Evolutionary conservation across 2,888 invertebrate genomes (phyloP), one percentile per base, ranked within the genome.

Genomic region (Iphiclides podalirius): DNA sequence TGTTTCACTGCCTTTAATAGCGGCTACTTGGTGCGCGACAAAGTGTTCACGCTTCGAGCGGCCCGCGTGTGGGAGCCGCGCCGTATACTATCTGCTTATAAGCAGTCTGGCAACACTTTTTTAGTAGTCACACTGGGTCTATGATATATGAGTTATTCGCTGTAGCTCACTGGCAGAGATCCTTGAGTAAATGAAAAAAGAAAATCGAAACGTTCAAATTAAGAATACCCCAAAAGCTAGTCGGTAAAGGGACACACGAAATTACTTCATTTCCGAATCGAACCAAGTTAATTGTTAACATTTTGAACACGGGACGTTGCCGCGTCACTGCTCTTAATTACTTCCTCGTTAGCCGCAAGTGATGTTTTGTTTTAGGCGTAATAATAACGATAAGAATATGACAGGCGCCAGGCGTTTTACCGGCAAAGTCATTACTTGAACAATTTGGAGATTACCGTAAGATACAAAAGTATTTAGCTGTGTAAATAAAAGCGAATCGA

Each of bases 1-100:
- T 49, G 48, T 43, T 43, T 49, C 38, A 65, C 59, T 52, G 55
- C 58, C 59, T 58, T 56, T 55, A 52, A 59, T 52, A 52, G 59
- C 55, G 46, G 51, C 52, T 52, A 54, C 57, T 59, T 49, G 56
- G 50, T 55, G 52, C 58, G 52, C 42, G 47, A 43, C n/a, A 53
- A 56, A 39, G 52, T 50, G 55, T 54, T 58, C 46, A 45, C 58
- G 44, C 38, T 37, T 39, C 45, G 54, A 49, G 55, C 52, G 47
- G 52, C 54, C 13, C 28, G 45, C 37, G 26, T 44, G 44, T 37
- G 38, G 31, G 41, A 33, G 16, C 47, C 12, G 23, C n/a, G n/a
- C n/a, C n/a, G n/a, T n/a, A n/a, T n/a, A n/a, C n/a, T n/a, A n/a
- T 4, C 20, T 20, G 16, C 35, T 16, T 15, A 2, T 13, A 13